These are phyloP conservation scores for Basileuterus tristriatus DNA, from an alignment of 2,797 vertebrate species.

Conservation along the genomic window DNA sequence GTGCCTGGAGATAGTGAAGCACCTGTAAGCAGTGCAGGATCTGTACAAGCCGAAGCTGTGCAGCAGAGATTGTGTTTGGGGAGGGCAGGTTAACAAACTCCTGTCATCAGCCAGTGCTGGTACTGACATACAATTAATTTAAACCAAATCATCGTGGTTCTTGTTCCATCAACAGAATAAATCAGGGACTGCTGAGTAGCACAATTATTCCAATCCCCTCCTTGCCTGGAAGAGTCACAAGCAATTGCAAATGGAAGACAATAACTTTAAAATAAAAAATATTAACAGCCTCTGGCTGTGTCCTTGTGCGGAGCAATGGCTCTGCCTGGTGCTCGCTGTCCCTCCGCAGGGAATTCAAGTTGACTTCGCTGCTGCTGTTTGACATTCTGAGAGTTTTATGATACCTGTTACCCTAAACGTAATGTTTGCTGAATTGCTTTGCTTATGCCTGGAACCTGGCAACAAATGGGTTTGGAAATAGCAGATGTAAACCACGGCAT, in stretches of 20 bases:
- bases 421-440: conserved; percentile 25
- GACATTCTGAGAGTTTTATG: not conserved
- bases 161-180: conserved; percentile 19
- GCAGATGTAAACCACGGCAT: not conserved
- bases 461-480: conserved; percentile 32
- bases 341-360: conserved; percentile 5
- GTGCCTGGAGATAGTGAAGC: not conserved
- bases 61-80: not conserved
- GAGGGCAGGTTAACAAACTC: not conserved
- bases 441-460: conserved; percentile 8
- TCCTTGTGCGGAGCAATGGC: not conserved
- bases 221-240: conserved; percentile 12
- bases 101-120: not conserved
- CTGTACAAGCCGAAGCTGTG: not conserved
- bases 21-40: not conserved
- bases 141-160: not conserved
- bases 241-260: conserved; percentile 25
- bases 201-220: not conserved
- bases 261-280: not conserved
- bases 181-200: not conserved
- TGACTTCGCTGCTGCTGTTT: not conserved
- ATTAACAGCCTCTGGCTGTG: not conserved
- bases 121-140: not conserved
- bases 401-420: conserved; percentile 17
- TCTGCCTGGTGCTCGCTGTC: not conserved